Percentiles rank a stretch among this genome's conserved stretches.
Evolutionary conservation across 1,140 invertebrate species (phyloP).

Genomic region (Coelopa frigida): DNA sequence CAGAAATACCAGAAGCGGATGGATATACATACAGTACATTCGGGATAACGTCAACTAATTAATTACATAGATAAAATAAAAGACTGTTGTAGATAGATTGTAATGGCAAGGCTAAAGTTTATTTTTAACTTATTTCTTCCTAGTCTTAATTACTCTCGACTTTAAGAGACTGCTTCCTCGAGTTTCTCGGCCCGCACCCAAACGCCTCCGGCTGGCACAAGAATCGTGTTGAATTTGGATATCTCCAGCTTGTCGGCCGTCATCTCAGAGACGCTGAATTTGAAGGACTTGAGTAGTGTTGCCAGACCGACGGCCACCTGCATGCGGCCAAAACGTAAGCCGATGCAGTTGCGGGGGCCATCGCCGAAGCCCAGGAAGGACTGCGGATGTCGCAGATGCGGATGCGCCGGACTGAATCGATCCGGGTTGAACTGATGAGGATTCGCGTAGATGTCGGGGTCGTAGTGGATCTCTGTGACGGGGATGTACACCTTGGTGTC

Average conservation of each 20-base stretch:
- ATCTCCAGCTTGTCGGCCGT: background rate
- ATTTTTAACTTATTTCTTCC: too few relatives aligned
- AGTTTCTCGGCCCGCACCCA: too few relatives aligned
- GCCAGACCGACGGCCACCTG: conserved; percentile 40
- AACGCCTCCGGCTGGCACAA: too few relatives aligned
- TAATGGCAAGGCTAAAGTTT: too few relatives aligned
- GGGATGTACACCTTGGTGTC: conserved; percentile 53
- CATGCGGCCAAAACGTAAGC: conserved; percentile 38
- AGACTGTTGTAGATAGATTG: too few relatives aligned
- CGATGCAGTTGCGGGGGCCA: conserved; percentile 48
- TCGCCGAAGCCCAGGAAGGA: conserved; percentile 59
- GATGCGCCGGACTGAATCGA: conserved; percentile 48
- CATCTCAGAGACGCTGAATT: conserved; percentile 13
- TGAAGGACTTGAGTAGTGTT: conserved; percentile 7
- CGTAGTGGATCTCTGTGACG: conserved; percentile 53
- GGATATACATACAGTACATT: too few relatives aligned
- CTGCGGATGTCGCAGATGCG: conserved; percentile 45
- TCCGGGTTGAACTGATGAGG: conserved; percentile 56
- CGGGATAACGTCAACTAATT: too few relatives aligned
- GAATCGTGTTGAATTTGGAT: too few relatives aligned
- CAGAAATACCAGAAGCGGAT: too few relatives aligned
- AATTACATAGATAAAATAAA: too few relatives aligned
- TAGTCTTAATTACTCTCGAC: too few relatives aligned
- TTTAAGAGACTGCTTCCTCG: too few relatives aligned
- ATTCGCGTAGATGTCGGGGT: conserved; percentile 49